A percentile compares a stretch with the other conserved stretches of the same genome.
phyloP scores from a whole-genome alignment of 2,797 vertebrate species.

The Capromys pilorides region DNA sequence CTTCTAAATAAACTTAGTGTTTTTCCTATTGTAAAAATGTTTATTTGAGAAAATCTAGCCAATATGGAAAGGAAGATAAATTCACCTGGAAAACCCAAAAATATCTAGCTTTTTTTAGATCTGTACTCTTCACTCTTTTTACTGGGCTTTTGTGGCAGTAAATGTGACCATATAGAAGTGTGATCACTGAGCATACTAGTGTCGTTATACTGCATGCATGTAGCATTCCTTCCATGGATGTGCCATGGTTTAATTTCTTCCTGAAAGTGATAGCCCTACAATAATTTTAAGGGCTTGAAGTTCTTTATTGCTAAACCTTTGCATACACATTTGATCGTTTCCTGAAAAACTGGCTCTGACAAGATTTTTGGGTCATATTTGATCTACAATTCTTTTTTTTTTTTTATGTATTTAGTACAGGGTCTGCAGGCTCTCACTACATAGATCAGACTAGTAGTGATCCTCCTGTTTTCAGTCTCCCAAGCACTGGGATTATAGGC shows the following conservation, averaged over 20 bases:
- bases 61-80: background rate
- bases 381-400: background rate
- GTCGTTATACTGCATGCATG: background rate
- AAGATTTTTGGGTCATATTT: background rate
- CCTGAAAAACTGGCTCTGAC: background rate
- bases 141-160: background rate
- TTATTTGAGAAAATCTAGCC: background rate
- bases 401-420: no score
- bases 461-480: no score
- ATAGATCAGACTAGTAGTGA: no score
- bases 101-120: background rate
- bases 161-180: background rate
- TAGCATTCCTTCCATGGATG: background rate
- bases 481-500: no score
- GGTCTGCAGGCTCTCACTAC: no score
- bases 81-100: background rate
- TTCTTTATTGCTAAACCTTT: conserved; percentile 12
- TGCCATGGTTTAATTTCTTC: background rate
- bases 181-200: background rate
- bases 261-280: background rate
- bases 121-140: background rate
- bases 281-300: background rate
- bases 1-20: background rate
- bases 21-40: conserved; percentile 5
- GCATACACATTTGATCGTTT: background rate